These are phyloP conservation scores for Otus sunia DNA, from an alignment of 2,113 vertebrate species.

Conservation along the genomic window DNA sequence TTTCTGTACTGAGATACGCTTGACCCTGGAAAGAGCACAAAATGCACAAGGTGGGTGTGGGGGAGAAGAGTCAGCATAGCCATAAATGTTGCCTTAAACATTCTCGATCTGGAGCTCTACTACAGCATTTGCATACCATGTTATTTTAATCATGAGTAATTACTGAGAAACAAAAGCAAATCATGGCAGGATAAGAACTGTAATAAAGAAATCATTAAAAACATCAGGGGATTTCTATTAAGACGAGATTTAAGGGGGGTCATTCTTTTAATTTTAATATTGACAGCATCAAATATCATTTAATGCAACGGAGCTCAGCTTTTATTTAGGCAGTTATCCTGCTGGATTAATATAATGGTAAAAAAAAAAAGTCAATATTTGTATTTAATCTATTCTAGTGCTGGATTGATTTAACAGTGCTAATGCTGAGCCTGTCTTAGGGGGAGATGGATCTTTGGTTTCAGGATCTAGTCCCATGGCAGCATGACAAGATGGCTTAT, in stretches of 20 bases:
- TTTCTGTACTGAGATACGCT: neutral
- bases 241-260: slow-evolving; percentile 15
- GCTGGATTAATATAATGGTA: neutral
- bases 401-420: neutral
- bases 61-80: neutral
- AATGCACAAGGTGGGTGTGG: neutral
- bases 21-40: neutral
- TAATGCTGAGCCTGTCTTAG: neutral
- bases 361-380: neutral
- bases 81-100: neutral
- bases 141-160: slow-evolving; percentile 20
- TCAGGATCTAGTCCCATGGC: neutral
- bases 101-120: neutral
- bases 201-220: slow-evolving; percentile 1
- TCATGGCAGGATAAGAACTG: neutral
- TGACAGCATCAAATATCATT: neutral
- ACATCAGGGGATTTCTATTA: neutral
- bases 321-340: neutral
- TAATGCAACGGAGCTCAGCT: neutral
- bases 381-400: neutral
- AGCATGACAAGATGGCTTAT: neutral
- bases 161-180: slow-evolving; percentile 19
- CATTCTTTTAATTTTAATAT: neutral
- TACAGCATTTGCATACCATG: neutral
- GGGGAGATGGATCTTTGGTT: neutral